Evolutionary conservation across 2,113 vertebrate genomes (phyloP).

Genomic region (Coturnix japonica): DNA sequence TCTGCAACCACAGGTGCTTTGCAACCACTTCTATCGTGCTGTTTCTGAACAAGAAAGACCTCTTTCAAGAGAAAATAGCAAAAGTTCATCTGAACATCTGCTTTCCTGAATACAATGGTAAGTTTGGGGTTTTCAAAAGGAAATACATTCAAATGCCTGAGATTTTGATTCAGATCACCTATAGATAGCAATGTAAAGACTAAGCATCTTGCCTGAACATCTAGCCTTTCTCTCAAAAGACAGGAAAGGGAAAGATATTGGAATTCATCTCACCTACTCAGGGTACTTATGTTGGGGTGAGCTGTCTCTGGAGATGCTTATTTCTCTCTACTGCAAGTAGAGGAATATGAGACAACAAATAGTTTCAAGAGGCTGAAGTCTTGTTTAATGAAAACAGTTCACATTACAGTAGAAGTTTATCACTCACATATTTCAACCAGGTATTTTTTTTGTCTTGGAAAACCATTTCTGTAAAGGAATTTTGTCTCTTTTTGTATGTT

Average conservation of each 20-base stretch:
- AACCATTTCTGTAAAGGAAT: neutral
- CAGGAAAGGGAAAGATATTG: neutral
- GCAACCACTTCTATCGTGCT: conserved; percentile 80
- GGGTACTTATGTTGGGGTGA: neutral
- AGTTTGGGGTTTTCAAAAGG: neutral
- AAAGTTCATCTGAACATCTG: conserved; percentile 79
- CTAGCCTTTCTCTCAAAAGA: neutral
- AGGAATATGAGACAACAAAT: neutral
- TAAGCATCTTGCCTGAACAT: neutral
- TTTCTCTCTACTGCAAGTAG: neutral
- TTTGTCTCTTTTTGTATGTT: neutral
- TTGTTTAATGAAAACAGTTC: neutral
- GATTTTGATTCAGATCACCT: neutral
- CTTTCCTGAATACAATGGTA: conserved; percentile 82
- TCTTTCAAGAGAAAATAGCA: conserved; percentile 80
- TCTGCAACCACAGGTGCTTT: conserved; percentile 83
- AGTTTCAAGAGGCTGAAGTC: neutral
- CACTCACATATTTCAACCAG: neutral
- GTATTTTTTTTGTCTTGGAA: neutral
- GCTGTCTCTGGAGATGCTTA: neutral
- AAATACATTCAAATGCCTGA: neutral
- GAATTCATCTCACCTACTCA: neutral
- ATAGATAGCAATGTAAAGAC: neutral
- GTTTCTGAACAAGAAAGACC: conserved; percentile 83
- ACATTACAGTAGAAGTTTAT: neutral